Evolutionary conservation across 2,797 vertebrate species (phyloP), one percentile per base, ranked within the genome.

Genomic region (Lacerta agilis): DNA sequence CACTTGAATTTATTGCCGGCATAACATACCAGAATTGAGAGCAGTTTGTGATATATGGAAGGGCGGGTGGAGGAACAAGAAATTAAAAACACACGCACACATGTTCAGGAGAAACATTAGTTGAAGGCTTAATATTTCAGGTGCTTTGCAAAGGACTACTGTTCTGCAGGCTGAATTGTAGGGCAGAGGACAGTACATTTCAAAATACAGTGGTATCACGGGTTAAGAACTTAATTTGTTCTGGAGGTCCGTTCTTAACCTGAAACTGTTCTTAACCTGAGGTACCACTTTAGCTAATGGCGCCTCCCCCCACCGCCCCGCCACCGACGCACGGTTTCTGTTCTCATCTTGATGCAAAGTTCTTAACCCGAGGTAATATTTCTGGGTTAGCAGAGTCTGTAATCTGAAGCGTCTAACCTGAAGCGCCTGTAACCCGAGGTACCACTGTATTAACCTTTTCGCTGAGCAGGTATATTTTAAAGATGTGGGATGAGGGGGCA

Each of bases 71-170:
- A 33, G 33, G 33, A 9, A 83, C 92, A n/a, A 64, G 38, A 18
- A 25, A 5, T 33, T 33, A 69, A 61, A 25, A 36, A 25, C 20
- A 33, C 27, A 78, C 33, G 15, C 33, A 73, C 33, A 73, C 18
- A 3, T 38, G 33, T 36, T 11, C 45, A 49, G 36, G 25, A 87
- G 73, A 25, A 83, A 18, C 23, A 87, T 29, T n/a, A 79, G 5
- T 25, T 89, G 86, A 38, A 86, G 11, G 15, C 43, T n/a, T 49
- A 73, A 73, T 20, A 88, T 79, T 78, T 20, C 80, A 41, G n/a
- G 8, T 69, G 41, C 10, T 66, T 86, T 82, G 17, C 10, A 79
- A 38, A 45, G 41, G 17, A 78, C 72, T 41, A 17, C 27, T 58
- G 80, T 45, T 29, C 17, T 78, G 41, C 41, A 49, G n/a, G 29